Conservation (phyloP, 2,888 invertebrate species). For the Salpingus planirostris region DNA sequence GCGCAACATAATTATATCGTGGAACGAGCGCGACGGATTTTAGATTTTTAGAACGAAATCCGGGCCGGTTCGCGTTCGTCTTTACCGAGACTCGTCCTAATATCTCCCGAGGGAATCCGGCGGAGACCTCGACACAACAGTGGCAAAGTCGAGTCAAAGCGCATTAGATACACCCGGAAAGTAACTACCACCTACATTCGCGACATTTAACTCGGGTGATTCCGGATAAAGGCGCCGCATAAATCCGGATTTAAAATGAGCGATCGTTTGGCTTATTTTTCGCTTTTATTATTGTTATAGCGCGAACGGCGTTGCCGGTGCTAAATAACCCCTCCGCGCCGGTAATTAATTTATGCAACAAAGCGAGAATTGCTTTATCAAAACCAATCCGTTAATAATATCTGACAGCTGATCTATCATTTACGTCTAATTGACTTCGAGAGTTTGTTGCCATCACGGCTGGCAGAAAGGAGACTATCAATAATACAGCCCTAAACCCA, state of each 20-base stretch:
- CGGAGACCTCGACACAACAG: slow-evolving; percentile 13
- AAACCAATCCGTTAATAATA: slow-evolving; percentile 35
- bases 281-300: slow-evolving; percentile 11
- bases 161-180: slow-evolving; percentile 23
- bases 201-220: slow-evolving; percentile 19
- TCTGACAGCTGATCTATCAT: slow-evolving; percentile 35
- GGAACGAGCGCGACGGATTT: too few relatives aligned
- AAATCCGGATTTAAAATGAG: slow-evolving; percentile 17
- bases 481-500: slow-evolving; percentile 8
- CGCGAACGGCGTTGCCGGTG: slow-evolving; percentile 1
- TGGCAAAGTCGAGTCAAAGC: slow-evolving; percentile 21
- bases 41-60: too few relatives aligned
- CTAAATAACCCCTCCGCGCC: slow-evolving; percentile 9
- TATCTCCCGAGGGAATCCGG: slow-evolving; percentile 30
- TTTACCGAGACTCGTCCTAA: too few relatives aligned
- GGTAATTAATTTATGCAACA: slow-evolving; percentile 32
- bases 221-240: slow-evolving; percentile 19
- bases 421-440: slow-evolving; percentile 34
- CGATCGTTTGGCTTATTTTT: too few relatives aligned
- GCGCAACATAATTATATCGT: too few relatives aligned
- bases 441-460: slow-evolving; percentile 19
- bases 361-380: slow-evolving; percentile 29
- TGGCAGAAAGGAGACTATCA: slow-evolving; percentile 12
- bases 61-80: too few relatives aligned
- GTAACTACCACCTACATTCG: slow-evolving; percentile 18